These are phyloP conservation scores for Drosophila helvetica DNA, from an alignment of 2,888 invertebrate species.

Conservation along the genomic window DNA sequence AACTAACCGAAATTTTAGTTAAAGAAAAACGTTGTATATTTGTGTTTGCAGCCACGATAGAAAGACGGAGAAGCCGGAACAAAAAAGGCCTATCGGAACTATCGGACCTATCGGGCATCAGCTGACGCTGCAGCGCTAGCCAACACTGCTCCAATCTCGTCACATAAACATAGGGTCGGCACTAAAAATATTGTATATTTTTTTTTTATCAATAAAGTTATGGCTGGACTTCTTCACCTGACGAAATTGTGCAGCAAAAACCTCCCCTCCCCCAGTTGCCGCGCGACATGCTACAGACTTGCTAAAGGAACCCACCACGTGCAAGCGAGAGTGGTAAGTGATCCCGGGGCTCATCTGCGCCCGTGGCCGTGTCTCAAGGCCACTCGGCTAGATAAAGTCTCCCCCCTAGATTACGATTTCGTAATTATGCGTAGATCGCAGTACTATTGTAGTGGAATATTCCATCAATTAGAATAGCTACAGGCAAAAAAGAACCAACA, in stretches of 20 bases:
- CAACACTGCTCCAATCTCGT: conserved; percentile 8
- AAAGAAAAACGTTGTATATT: not conserved
- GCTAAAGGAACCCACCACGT: conserved; percentile 25
- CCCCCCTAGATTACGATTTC: conserved; percentile 69
- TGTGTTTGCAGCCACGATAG: not conserved
- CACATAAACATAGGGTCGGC: conserved; percentile 43
- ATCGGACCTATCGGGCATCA: not conserved
- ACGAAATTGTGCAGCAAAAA: conserved; percentile 77
- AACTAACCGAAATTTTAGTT: not conserved
- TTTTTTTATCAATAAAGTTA: conserved; percentile 62
- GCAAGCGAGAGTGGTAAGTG: conserved; percentile 67
- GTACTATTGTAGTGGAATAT: conserved; percentile 5
- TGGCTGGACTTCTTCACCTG: conserved; percentile 80
- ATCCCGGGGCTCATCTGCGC: not conserved
- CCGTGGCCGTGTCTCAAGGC: conserved; percentile 60
- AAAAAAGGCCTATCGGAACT: not conserved
- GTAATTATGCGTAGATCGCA: conserved; percentile 53
- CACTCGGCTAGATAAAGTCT: conserved; percentile 34
- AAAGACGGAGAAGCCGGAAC: not conserved
- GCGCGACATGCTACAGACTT: conserved; percentile 43
- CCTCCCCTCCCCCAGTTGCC: conserved; percentile 48
- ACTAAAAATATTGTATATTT: conserved; percentile 44
- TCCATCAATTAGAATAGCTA: conserved; percentile 1
- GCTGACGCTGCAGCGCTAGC: conserved; percentile 22
- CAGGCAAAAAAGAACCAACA: not conserved